phyloP scores from a whole-genome alignment of 2,113 vertebrate genomes.

The Hippocampus barbouri region DNA sequence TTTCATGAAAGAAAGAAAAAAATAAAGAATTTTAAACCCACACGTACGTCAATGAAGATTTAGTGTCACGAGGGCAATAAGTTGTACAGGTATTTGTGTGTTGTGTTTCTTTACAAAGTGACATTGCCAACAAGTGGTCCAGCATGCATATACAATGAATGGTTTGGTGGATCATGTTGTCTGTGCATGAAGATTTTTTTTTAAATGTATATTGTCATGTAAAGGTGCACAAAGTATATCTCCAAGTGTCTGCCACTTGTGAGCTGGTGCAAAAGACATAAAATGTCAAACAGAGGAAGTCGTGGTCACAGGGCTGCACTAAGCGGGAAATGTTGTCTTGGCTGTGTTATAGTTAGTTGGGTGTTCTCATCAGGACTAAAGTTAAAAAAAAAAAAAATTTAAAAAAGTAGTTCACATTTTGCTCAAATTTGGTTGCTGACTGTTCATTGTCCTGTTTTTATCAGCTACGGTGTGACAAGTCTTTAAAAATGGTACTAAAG shows the following conservation, averaged over 20 bases:
- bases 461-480: too few species aligned
- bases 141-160: not conserved
- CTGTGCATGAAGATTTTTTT: not conserved
- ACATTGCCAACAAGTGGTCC: not conserved
- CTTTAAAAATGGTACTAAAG: too few species aligned
- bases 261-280: not conserved
- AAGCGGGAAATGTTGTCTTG: not conserved
- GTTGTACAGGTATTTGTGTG: not conserved
- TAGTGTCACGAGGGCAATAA: not conserved
- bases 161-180: not conserved
- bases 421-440: not conserved
- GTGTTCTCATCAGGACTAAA: not conserved
- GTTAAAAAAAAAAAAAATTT: not conserved
- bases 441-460: too few species aligned
- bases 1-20: too few species aligned
- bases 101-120: not conserved
- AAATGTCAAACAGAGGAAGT: constrained; percentile 12
- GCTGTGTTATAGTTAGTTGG: not conserved
- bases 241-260: not conserved
- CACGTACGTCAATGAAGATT: not conserved
- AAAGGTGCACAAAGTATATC: not conserved
- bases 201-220: not conserved
- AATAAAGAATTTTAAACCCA: not conserved
- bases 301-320: not conserved
- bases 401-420: not conserved